Conservation (phyloP, 2,888 invertebrate species). For the Coenonympha glycerion region DNA sequence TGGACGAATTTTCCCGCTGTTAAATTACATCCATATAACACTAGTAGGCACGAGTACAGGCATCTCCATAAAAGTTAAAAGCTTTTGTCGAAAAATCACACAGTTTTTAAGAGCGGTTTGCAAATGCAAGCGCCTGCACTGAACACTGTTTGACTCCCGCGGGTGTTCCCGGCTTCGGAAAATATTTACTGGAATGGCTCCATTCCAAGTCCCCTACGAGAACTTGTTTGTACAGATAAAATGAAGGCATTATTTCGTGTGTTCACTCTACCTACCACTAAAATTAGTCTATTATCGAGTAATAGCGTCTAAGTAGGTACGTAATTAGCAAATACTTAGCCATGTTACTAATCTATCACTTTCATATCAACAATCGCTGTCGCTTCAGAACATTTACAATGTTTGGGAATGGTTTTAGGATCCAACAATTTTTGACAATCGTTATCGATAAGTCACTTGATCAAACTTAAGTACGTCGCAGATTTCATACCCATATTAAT, state of each 20-base stretch:
- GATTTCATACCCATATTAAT: no score
- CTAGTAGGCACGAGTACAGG: conserved; percentile 39
- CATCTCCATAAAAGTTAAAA: conserved; percentile 68
- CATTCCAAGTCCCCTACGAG: conserved; percentile 19
- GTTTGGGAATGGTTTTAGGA: no score
- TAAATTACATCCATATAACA: background rate
- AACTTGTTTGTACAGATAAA: conserved; percentile 25
- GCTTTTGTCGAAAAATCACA: conserved; percentile 61
- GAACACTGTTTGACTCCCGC: conserved; percentile 57
- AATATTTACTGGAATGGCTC: conserved; percentile 47
- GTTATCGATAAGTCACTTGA: no score
- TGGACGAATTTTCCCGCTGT: background rate
- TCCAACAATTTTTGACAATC: no score
- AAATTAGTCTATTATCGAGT: no score
- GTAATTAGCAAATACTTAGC: no score
- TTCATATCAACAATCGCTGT: no score
- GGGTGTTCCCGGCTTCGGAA: conserved; percentile 43
- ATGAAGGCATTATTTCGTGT: conserved; percentile 11
- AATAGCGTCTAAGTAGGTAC: no score
- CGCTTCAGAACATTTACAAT: no score
- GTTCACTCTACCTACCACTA: background rate
- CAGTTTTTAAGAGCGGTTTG: conserved; percentile 53
- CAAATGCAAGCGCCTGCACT: conserved; percentile 41
- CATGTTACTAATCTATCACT: no score
- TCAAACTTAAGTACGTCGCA: no score